These are phyloP conservation scores for Callosobruchus maculatus DNA, from an alignment of 2,888 invertebrate species.

Conservation along the genomic window DNA sequence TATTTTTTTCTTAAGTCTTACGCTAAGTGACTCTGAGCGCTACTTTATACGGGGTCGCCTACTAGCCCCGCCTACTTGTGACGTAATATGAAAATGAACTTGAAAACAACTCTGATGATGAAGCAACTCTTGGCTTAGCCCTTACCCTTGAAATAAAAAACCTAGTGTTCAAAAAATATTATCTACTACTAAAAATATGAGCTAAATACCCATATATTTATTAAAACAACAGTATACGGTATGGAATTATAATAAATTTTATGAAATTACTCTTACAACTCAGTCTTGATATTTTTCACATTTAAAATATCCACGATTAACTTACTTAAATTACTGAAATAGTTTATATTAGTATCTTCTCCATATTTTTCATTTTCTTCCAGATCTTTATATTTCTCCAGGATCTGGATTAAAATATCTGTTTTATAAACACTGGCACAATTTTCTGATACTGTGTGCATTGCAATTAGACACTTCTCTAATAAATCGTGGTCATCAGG, in stretches of 20 bases:
- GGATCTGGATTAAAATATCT: conserved; percentile 17
- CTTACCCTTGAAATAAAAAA: too few relatives aligned
- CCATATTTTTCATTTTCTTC: conserved; percentile 19
- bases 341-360: conserved; percentile 19
- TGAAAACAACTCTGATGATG: too few relatives aligned
- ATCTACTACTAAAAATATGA: too few relatives aligned
- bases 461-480: conserved; percentile 41
- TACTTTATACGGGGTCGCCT: too few relatives aligned
- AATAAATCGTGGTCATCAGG: conserved; percentile 47
- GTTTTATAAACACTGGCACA: conserved; percentile 24
- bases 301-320: conserved; percentile 25
- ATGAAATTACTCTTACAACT: conserved; percentile 21
- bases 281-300: conserved; percentile 22
- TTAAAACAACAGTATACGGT: too few relatives aligned
- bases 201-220: too few relatives aligned
- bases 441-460: conserved; percentile 26
- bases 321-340: conserved; percentile 23
- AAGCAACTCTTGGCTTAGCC: too few relatives aligned
- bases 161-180: too few relatives aligned
- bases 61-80: too few relatives aligned
- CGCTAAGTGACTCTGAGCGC: too few relatives aligned
- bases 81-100: too few relatives aligned
- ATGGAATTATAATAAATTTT: background rate
- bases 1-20: too few relatives aligned
- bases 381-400: conserved; percentile 24